Conservation (phyloP, 2,113 vertebrate genomes). For the Syrrhaptes paradoxus region DNA sequence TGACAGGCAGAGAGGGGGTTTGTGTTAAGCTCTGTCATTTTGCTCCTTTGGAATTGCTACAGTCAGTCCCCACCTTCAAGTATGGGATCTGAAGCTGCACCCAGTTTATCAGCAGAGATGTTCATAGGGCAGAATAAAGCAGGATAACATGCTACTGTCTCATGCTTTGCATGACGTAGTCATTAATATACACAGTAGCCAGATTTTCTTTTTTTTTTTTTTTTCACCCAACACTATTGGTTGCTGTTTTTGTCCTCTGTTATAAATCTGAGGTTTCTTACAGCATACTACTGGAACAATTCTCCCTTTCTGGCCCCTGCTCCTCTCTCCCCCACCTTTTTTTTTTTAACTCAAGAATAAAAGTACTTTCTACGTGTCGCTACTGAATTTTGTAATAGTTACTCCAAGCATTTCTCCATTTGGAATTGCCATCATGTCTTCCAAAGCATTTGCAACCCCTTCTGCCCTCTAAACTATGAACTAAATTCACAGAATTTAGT, state of each 20-base stretch:
- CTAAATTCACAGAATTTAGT: neutral
- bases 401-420: neutral
- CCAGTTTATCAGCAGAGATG: neutral
- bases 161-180: neutral
- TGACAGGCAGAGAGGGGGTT: no score
- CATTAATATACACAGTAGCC: neutral
- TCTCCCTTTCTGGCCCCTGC: neutral
- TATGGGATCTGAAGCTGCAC: neutral
- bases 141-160: neutral
- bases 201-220: neutral
- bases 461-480: neutral
- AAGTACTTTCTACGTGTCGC: neutral
- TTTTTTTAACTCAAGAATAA: neutral
- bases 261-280: neutral
- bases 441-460: neutral
- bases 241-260: neutral
- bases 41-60: neutral
- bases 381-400: neutral
- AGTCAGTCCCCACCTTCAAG: neutral
- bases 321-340: no score
- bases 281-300: neutral
- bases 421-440: neutral
- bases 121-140: neutral
- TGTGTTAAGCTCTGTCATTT: neutral
- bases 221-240: neutral